A percentile compares a stretch with the other conserved stretches of the same genome.
Evolutionary conservation across 2,888 invertebrate genomes (phyloP).

Genomic region (Agrotis exclamationis): DNA sequence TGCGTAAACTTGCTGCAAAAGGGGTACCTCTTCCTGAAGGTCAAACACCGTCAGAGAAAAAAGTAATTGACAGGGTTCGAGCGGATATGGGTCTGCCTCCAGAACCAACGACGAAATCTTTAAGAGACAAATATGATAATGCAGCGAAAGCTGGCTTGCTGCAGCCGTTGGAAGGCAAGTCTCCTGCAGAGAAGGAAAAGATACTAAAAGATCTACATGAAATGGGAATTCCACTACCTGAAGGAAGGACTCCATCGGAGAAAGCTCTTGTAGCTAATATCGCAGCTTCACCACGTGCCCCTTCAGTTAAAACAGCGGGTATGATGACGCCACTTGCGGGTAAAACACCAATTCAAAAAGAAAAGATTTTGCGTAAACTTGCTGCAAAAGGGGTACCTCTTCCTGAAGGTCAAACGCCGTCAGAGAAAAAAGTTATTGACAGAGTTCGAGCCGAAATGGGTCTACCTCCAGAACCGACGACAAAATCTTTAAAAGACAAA

Average conservation of each 20-base stretch:
- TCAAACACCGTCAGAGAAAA: conserved; percentile 63
- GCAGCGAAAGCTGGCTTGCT: conserved; percentile 61
- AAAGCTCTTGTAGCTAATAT: conserved; percentile 16
- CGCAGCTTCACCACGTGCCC: background rate
- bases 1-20: conserved; percentile 32
- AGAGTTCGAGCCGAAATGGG: conserved; percentile 56
- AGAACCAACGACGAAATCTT: conserved; percentile 51
- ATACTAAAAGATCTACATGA: conserved; percentile 58
- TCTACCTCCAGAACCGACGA: conserved; percentile 55
- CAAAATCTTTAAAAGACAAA: conserved; percentile 42
- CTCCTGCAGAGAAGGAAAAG: conserved; percentile 60
- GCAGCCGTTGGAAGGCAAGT: conserved; percentile 59
- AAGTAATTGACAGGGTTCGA: conserved; percentile 29
- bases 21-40: conserved; percentile 33
- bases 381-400: conserved; percentile 49
- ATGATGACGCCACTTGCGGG: no score
- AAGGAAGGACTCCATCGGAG: conserved; percentile 67
- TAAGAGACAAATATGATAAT: conserved; percentile 41
- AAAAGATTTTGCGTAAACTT: conserved; percentile 11
- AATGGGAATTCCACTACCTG: conserved; percentile 65
- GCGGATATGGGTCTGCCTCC: conserved; percentile 56
- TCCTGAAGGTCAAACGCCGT: conserved; percentile 44
- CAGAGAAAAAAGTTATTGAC: conserved; percentile 63
- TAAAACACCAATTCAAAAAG: background rate
- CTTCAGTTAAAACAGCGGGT: background rate